Percentiles rank a stretch among this genome's conserved stretches.
These are phyloP conservation scores for Ciconia stormi DNA, from an alignment of 2,113 vertebrate genomes.

Conservation along the genomic window DNA sequence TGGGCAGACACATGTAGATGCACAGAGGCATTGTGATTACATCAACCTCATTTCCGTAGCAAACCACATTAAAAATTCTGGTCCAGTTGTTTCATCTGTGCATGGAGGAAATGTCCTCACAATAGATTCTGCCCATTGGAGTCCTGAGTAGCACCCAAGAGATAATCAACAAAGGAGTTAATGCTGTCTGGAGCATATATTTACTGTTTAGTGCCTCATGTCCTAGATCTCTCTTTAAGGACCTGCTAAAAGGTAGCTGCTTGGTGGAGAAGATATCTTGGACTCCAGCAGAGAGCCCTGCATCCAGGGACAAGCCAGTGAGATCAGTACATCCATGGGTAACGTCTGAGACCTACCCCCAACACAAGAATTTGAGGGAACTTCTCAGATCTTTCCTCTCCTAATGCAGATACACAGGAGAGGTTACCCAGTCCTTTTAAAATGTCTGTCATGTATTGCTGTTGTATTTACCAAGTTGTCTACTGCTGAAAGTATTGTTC, in stretches of 20 bases:
- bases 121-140: background rate
- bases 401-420: background rate
- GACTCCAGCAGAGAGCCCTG: background rate
- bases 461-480: background rate
- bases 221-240: background rate
- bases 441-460: rapidly evolving
- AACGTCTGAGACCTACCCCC: background rate
- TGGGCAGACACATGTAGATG: background rate
- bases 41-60: background rate
- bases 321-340: background rate
- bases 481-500: background rate
- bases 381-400: background rate
- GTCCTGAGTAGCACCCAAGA: background rate
- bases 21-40: background rate
- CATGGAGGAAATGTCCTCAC: background rate
- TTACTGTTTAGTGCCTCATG: background rate
- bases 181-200: background rate
- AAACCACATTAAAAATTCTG: background rate
- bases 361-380: background rate
- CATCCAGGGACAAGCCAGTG: background rate
- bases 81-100: background rate
- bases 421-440: background rate
- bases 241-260: background rate
- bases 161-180: background rate
- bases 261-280: background rate